Evolutionary conservation across 2,888 invertebrate genomes (phyloP), one percentile per base, ranked within the genome.

Genomic region (Andrena trimmerana): DNA sequence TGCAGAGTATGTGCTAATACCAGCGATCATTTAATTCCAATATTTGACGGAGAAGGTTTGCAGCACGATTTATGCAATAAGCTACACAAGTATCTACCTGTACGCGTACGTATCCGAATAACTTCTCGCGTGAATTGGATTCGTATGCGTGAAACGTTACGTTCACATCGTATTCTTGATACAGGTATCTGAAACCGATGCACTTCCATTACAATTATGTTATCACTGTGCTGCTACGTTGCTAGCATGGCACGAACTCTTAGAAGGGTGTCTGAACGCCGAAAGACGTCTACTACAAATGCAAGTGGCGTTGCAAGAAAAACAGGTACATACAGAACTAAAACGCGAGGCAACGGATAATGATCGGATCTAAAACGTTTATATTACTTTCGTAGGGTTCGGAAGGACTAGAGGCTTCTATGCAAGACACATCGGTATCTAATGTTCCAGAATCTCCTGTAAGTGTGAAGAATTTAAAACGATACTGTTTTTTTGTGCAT

Each of bases 191-290:
- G 90, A 93, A 81, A 89, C 90, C 0, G 96, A 97, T 89, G 92
- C 90, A 13, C 93, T 96, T 79, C 96, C 97, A 0, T 91, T 94
- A 63, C 95, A 95, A 85, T 94, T 96, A 84, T 97, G 97, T 94
- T 95, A 95, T 92, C 95, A 95, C 84, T 97, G 97, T 91, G 95
- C 95, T 0, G 95, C 95, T 81, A 96, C 96, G 0, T 92, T 97
- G 65, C 91, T 96, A 71, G 95, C 96, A 0, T 97, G 96, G 96
- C 96, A 96, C 89, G 95, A 96, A 88, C 94, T 97, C 72, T 94
- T 95, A 68, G 92, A 95, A 83, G 95, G 95, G 85, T 95, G 96
- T 89, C 86, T 94, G 48, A 95, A 95, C 75, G 96, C 96, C 0
- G 96, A 96, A 88, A 91, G 92, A 20, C 86, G 86, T 59, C 88